Evolutionary conservation across 2,113 vertebrate genomes (phyloP), one percentile per base, ranked within the genome.

Genomic region (Lepidothrix coronata): DNA sequence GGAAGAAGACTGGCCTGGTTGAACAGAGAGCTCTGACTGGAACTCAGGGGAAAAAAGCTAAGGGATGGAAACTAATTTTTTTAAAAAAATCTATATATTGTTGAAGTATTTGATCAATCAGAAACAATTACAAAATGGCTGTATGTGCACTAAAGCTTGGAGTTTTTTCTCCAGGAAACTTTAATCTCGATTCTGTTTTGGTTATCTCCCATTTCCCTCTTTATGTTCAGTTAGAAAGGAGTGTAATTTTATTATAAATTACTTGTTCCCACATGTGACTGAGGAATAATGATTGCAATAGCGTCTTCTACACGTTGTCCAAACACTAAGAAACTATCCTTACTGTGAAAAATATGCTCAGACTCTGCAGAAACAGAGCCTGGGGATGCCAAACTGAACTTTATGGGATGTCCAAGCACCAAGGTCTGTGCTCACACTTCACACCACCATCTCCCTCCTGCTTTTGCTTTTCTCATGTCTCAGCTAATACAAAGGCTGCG

Each of bases 221-320:
- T 43, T 25, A 5, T 35, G 6, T 43, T 55, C 57, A 18, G 8
- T 62, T 66, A 85, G 14, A 85, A 76, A 41, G 2, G 9, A 54
- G 31, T 33, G 9, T 31, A 27, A 2, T 70, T 77, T 30, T 49
- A 31, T 23, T 33, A 15, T 8, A n/a, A 75, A 5, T 44, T 55
- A 23, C 48, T 58, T 77, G 39, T 46, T 85, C 70, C 14, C 33
- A n/a, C 0, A 0, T 37, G 46, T 61, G 8, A 33, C 0, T 52
- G 8, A 4, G 10, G 12, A 27, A 46, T 7, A 41, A 2, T 62
- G 51, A 10, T n/a, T 52, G 14, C 30, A 14, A 37, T 13, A 79
- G 5, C 15, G 5, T n/a, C 19, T 35, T 66, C 30, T 33, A 57
- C n/a, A 44, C n/a, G 33, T 14, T 41, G 6, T 25, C 44, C 28